Conservation (phyloP, 2,888 invertebrate species). For the Endotricha flammealis region DNA sequence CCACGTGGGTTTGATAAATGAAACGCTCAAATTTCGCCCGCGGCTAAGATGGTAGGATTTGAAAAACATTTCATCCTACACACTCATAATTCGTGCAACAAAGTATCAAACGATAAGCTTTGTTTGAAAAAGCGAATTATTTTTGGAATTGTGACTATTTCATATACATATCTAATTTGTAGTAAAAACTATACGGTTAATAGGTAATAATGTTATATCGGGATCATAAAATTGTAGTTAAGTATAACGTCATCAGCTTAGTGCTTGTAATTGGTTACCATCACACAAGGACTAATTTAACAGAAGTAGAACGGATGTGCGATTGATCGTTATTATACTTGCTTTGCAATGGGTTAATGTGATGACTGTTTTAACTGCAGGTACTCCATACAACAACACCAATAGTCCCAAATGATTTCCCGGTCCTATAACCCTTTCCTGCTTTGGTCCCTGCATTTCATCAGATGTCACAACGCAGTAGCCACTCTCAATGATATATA, state of each 20-base stretch:
- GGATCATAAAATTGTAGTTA: too few relatives aligned
- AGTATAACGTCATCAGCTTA: too few relatives aligned
- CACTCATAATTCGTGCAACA: background rate
- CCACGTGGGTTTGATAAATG: conserved; percentile 8
- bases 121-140: too few relatives aligned
- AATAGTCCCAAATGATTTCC: conserved; percentile 66
- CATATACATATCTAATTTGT: too few relatives aligned
- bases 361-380: conserved; percentile 63
- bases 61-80: conserved; percentile 6
- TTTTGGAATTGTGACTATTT: too few relatives aligned
- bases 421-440: conserved; percentile 60
- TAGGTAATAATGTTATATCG: too few relatives aligned
- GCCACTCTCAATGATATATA: conserved; percentile 73
- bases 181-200: too few relatives aligned
- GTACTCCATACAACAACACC: conserved; percentile 67
- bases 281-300: too few relatives aligned
- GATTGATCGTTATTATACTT: too few relatives aligned
- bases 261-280: too few relatives aligned
- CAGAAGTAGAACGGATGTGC: too few relatives aligned
- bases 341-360: conserved; percentile 76
- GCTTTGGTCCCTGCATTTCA: conserved; percentile 42
- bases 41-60: background rate
- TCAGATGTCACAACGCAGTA: conserved; percentile 64
- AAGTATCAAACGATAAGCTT: background rate
- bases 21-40: background rate